A percentile compares a stretch with the other conserved stretches of the same genome.
Evolutionary conservation across 2,797 vertebrate genomes (phyloP).

Genomic region (Sebastes kiyomatsui): DNA sequence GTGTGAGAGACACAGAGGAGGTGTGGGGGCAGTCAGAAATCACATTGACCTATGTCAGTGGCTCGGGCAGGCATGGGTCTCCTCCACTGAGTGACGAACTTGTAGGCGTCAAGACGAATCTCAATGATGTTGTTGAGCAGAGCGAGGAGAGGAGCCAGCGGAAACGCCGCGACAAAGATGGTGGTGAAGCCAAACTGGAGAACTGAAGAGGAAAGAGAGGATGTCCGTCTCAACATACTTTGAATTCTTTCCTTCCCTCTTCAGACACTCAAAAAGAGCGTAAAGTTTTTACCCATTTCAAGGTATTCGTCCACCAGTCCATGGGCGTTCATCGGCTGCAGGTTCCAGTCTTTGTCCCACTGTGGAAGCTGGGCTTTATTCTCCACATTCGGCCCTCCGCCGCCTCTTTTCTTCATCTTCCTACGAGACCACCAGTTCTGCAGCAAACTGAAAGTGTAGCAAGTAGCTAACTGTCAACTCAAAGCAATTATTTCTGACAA

Average conservation of each 20-base stretch:
- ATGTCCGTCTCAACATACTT: not conserved
- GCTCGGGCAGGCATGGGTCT: constrained; percentile 96
- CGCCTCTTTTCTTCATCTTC: constrained; percentile 93
- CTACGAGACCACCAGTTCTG: constrained; percentile 99
- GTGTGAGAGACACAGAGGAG: not conserved
- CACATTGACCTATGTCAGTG: constrained; percentile 93
- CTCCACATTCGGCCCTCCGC: constrained; percentile 87
- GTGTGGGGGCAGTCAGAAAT: not conserved
- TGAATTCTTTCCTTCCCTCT: not conserved
- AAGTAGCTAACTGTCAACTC: constrained; percentile 53
- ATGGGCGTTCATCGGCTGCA: constrained; percentile 98
- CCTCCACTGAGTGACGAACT: constrained; percentile 99
- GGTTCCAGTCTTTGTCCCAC: constrained; percentile 99
- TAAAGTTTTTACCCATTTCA: constrained; percentile 92
- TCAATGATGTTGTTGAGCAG: constrained; percentile 99
- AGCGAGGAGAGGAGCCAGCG: constrained; percentile 96
- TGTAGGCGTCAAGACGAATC: constrained; percentile 97
- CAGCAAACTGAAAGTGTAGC: constrained; percentile 84
- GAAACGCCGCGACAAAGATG: constrained; percentile 98
- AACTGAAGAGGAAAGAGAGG: constrained; percentile 78
- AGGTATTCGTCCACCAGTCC: constrained; percentile 98
- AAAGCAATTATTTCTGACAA: constrained; percentile 67
- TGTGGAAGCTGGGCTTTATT: constrained; percentile 93
- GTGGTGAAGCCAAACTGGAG: constrained; percentile 99
- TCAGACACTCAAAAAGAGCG: not conserved